These are phyloP conservation scores for Ammodytes marinus DNA, from an alignment of 2,113 vertebrate genomes.

Conservation along the genomic window DNA sequence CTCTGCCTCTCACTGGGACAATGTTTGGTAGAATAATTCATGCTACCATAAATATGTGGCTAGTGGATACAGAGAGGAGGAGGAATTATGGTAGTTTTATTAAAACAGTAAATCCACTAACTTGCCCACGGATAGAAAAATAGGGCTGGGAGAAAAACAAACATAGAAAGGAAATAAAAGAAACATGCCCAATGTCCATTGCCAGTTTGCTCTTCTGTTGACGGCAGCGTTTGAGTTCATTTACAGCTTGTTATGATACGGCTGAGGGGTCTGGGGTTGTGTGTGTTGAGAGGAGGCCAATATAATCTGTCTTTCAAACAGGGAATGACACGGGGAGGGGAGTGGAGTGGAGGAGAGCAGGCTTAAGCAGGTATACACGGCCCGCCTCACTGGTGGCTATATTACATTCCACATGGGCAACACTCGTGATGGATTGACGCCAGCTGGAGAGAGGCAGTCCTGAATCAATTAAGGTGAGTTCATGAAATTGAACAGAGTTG, in stretches of 20 bases:
- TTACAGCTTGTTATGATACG: constrained; percentile 74
- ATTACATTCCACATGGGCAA: constrained; percentile 71
- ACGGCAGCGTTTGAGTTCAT: constrained; percentile 69
- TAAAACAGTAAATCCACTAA: constrained; percentile 78
- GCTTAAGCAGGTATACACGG: constrained; percentile 60
- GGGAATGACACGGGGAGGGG: constrained; percentile 66
- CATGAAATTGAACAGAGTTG: constrained; percentile 78
- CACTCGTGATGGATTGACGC: constrained; percentile 80
- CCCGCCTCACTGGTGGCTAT: constrained; percentile 61
- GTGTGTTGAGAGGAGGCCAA: constrained; percentile 67
- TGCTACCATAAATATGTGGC: constrained; percentile 74
- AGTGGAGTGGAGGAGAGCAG: constrained; percentile 32
- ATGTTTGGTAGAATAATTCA: constrained; percentile 80
- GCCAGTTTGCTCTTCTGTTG: constrained; percentile 53
- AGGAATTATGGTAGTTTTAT: constrained; percentile 79
- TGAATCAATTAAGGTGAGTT: constrained; percentile 81
- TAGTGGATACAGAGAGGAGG: constrained; percentile 43
- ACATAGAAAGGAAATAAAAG: not conserved
- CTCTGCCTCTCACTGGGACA: constrained; percentile 64
- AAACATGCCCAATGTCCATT: constrained; percentile 31
- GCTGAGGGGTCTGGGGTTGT: constrained; percentile 47
- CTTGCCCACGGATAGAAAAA: constrained; percentile 26
- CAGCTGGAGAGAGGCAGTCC: constrained; percentile 78
- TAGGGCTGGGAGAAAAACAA: not conserved
- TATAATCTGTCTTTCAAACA: constrained; percentile 82